These are phyloP conservation scores for Phyto melanocephala DNA, from an alignment of 2,888 invertebrate species.

Conservation along the genomic window DNA sequence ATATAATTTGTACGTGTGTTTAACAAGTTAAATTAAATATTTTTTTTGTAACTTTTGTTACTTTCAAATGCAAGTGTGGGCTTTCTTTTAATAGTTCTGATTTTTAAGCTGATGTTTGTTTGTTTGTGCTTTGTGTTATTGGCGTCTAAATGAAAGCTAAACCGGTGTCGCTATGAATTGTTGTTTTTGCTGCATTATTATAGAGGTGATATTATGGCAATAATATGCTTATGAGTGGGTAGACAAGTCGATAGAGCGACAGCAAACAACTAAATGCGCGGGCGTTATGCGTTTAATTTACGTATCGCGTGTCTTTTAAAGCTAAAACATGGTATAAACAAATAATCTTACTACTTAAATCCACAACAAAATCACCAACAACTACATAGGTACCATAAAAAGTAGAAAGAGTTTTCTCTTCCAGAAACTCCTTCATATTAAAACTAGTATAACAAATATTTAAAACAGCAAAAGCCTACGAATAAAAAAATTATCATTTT, in stretches of 20 bases:
- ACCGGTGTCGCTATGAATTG: conserved; percentile 55
- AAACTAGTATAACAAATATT: background rate
- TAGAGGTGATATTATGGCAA: conserved; percentile 34
- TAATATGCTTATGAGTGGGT: conserved; percentile 41
- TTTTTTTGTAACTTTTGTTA: background rate
- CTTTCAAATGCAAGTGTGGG: conserved; percentile 62
- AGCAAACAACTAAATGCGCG: conserved; percentile 46
- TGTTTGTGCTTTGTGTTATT: conserved; percentile 20
- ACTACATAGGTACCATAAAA: background rate
- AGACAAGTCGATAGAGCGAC: conserved; percentile 1
- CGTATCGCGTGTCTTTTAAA: conserved; percentile 52
- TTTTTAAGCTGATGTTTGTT: conserved; percentile 17
- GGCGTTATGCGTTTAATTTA: conserved; percentile 62
- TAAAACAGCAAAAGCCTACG: background rate
- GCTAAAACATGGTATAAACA: conserved; percentile 27
- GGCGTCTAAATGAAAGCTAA: conserved; percentile 59
- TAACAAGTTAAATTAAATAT: background rate
- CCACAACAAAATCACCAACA: background rate
- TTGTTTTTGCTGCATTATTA: background rate
- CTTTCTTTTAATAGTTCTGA: conserved; percentile 51
- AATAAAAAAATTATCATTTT: background rate
- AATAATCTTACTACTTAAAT: background rate
- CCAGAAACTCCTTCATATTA: background rate
- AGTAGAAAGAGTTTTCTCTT: conserved; percentile 25
- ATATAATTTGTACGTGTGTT: background rate